Percentiles rank a stretch among this genome's conserved stretches.
phyloP scores from a whole-genome alignment of 2,113 vertebrate genomes.

The Ivindomyrus marchei region DNA sequence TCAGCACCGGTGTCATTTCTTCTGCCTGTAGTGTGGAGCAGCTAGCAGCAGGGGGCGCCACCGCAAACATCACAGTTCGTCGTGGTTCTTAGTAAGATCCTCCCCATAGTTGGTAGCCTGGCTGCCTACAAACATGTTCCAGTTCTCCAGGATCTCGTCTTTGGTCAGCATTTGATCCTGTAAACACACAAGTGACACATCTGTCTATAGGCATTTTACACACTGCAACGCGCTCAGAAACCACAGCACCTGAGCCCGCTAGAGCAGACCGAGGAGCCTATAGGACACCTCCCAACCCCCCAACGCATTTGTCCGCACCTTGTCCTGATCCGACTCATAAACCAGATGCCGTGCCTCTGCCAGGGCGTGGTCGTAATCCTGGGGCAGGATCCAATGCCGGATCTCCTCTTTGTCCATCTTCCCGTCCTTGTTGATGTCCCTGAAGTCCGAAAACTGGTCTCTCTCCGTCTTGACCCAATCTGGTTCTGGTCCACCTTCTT shows the following conservation, averaged over 20 bases:
- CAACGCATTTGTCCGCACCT: slow-evolving; percentile 57
- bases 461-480: slow-evolving; percentile 90
- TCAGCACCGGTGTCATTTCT: not conserved
- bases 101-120: slow-evolving; percentile 97
- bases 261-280: not conserved
- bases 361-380: slow-evolving; percentile 91
- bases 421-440: slow-evolving; percentile 92
- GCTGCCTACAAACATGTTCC: slow-evolving; percentile 99
- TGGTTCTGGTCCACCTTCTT: slow-evolving; percentile 85
- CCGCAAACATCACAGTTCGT: slow-evolving; percentile 77
- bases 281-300: not conserved
- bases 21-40: not conserved
- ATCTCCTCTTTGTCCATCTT: slow-evolving; percentile 94
- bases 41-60: not conserved
- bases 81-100: slow-evolving; percentile 88
- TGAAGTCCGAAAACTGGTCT: slow-evolving; percentile 91
- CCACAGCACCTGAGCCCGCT: not conserved
- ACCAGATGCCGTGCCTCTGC: slow-evolving; percentile 92
- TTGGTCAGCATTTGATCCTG: slow-evolving; percentile 88
- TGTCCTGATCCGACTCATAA: slow-evolving; percentile 85
- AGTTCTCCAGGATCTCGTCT: slow-evolving; percentile 92
- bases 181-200: slow-evolving; percentile 21
- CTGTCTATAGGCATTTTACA: not conserved
- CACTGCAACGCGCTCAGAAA: not conserved
- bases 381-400: slow-evolving; percentile 92